Evolutionary conservation across 2,113 vertebrate genomes (phyloP).

Genomic region (Callithrix jacchus): DNA sequence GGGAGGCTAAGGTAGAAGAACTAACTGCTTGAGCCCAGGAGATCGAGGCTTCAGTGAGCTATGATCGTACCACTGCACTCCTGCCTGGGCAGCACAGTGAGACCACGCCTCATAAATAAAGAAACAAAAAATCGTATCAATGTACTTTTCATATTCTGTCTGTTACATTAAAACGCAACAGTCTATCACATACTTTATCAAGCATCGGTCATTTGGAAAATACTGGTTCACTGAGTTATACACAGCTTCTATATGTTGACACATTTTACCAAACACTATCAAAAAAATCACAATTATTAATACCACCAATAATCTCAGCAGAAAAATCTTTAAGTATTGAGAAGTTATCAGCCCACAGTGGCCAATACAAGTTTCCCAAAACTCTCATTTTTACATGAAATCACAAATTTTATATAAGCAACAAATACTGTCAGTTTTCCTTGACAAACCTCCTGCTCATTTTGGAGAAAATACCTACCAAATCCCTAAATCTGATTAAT

Average conservation of each 20-base stretch:
- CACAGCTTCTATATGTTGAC: background rate
- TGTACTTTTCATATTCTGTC: background rate
- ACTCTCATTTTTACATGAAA: background rate
- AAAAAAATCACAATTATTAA: background rate
- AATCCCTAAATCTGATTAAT: background rate
- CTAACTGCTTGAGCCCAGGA: background rate
- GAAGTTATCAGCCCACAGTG: background rate
- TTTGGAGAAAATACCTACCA: background rate
- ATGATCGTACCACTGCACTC: background rate
- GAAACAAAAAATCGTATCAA: background rate
- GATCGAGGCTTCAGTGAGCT: background rate
- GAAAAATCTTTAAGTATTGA: background rate
- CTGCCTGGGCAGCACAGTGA: background rate
- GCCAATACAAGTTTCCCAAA: background rate
- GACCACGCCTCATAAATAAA: background rate
- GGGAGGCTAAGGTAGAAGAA: background rate
- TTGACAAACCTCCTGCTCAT: background rate
- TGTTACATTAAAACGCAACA: background rate
- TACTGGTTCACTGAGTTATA: background rate
- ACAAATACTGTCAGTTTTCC: background rate
- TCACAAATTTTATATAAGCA: background rate
- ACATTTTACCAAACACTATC: background rate
- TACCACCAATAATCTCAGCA: background rate
- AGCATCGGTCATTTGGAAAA: background rate
- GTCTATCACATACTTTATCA: background rate